Percentiles rank a stretch among this genome's conserved stretches.
Conservation (phyloP, 2,888 invertebrate species). For the Autographa pulchrina region DNA sequence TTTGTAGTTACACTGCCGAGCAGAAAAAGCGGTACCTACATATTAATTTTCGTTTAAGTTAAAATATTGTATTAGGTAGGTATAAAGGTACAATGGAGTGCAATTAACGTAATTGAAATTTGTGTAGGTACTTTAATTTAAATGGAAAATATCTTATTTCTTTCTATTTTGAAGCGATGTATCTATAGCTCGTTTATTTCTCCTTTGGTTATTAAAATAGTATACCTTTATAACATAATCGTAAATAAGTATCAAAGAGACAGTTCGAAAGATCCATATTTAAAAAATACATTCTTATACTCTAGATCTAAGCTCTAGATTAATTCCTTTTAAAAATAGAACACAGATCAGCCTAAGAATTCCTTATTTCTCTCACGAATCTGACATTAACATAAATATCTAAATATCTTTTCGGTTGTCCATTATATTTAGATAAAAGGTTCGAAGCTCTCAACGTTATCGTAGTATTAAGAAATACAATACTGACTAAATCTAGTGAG, state of each 20-base stretch:
- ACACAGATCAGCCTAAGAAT: neutral
- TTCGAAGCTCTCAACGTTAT: neutral
- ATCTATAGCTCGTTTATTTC: too few species aligned
- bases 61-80: neutral
- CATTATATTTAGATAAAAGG: neutral
- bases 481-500: conserved; percentile 22
- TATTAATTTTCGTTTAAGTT: neutral
- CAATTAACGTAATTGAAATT: too few species aligned
- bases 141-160: too few species aligned
- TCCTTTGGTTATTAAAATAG: too few species aligned
- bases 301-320: too few species aligned
- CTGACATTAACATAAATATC: neutral
- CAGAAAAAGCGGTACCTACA: conserved; percentile 11
- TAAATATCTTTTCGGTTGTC: neutral
- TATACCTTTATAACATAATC: too few species aligned
- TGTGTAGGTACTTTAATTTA: too few species aligned
- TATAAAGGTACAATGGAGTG: too few species aligned
- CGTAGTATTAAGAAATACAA: conserved; percentile 13
- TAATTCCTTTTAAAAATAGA: neutral
- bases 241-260: too few species aligned
- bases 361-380: neutral
- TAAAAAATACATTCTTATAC: too few species aligned
- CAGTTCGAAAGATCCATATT: too few species aligned
- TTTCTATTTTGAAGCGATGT: too few species aligned
- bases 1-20: conserved; percentile 11